A percentile compares a stretch with the other conserved stretches of the same genome.
These are phyloP conservation scores for Ichneumoninae sp. DNA, from an alignment of 2,888 invertebrate genomes.

Conservation along the genomic window DNA sequence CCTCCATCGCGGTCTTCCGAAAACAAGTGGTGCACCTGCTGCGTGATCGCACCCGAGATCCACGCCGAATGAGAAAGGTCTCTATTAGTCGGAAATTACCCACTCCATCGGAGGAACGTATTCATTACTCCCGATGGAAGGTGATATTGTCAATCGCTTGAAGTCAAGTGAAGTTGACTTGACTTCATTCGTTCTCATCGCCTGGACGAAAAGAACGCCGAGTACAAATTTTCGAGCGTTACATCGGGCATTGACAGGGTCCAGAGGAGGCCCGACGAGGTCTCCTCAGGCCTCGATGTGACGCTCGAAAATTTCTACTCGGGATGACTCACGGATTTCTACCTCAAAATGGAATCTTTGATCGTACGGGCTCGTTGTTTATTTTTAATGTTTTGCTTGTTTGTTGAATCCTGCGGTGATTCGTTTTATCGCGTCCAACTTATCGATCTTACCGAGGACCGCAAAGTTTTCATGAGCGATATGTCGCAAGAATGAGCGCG, in stretches of 20 bases:
- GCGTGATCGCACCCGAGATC: constrained; percentile 37
- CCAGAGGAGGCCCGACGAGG: no score
- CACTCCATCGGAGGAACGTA: constrained; percentile 38
- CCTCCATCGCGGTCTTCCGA: constrained; percentile 16
- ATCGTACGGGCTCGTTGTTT: neutral
- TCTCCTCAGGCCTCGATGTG: no score
- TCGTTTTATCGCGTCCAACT: neutral
- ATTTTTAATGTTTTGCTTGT: neutral
- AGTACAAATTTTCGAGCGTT: no score
- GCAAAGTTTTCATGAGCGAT: neutral
- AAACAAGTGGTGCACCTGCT: constrained; percentile 54
- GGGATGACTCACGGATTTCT: neutral
- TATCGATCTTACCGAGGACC: neutral
- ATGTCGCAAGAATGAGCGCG: neutral
- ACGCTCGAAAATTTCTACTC: no score
- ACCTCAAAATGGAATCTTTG: neutral
- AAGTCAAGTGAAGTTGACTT: neutral
- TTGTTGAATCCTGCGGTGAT: neutral
- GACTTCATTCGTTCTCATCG: neutral
- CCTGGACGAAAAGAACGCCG: neutral
- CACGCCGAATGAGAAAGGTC: constrained; percentile 53
- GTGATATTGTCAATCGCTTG: neutral
- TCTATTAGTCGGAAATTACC: constrained; percentile 61
- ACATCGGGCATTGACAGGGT: no score
- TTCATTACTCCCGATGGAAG: constrained; percentile 8